Base-by-base conservation (phyloP, 2,888 invertebrate genomes). In the Drosophila macrospina region DNA sequence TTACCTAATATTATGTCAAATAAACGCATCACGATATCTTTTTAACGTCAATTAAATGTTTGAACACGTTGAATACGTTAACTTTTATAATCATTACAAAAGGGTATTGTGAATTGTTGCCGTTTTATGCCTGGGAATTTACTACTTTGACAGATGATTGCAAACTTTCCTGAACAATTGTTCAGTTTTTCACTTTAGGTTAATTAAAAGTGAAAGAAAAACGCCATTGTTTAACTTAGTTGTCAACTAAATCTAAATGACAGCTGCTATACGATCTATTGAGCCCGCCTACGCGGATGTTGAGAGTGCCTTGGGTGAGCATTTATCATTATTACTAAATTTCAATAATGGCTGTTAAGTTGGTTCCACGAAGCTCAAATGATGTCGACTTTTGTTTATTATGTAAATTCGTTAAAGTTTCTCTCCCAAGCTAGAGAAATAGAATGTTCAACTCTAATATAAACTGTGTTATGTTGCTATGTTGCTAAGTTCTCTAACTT, bases 131-230 rank as follows among this genome's bases (percentile, higher is more conserved):
- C 36, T 56, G 68, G 68, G 68, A 77, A 60, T 20, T 39, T 34
- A 30, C 26, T n/a, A 7, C 16, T 52, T 52, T 34, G 1, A 8
- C 34, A 54, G 26, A 41, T 55, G 67, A 72, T 63, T 67, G 50
- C 7, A 30, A 51, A 32, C 50, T 50, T 39, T 65, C 41, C 24
- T 55, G 13, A 20, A 37, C 71, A 71, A 60, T 70, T 45, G 28
- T 36, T 42, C 7, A 52, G 32, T 15, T 72, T 77, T 67, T 56
- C 62, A 67, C 52, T 51, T 67, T 37, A 48, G 20, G 28, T 55
- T 28, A 26, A 45, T 62, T 55, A 39, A 66, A 39, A 39, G 50
- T 20, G 42, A 55, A 51, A 59, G 57, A 24, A 20, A 55, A 30
- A 4, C 5, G 13, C 8, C 50, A 34, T 26, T 55, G 16, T 71